Conservation (phyloP, 1,140 invertebrate species). For the Aphelenchoides besseyi region DNA sequence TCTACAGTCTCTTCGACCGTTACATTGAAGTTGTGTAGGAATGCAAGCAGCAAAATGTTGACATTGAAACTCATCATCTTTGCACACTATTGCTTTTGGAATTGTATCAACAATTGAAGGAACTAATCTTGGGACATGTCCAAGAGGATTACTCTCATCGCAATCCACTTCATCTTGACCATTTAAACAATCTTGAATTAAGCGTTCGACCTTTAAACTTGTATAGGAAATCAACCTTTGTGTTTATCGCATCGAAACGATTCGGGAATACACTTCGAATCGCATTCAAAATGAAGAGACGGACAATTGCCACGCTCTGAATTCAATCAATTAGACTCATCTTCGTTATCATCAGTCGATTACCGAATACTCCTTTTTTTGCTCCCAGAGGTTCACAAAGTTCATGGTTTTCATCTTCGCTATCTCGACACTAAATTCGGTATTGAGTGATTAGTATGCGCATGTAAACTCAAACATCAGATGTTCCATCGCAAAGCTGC, state of each 20-base stretch:
- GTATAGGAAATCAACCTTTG: not conserved
- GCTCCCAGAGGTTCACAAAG: constrained; percentile 1
- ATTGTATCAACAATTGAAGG: not conserved
- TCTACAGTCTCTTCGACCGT: not conserved
- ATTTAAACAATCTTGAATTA: not conserved
- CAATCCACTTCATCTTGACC: not conserved
- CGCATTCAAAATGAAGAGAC: constrained; percentile 5
- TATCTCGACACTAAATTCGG: not conserved
- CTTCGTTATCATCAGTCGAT: not conserved
- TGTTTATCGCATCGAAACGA: not conserved
- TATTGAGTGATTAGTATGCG: not conserved
- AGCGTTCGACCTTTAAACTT: not conserved
- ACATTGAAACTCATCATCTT: not conserved
- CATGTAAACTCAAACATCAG: constrained; percentile 2
- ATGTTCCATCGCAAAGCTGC: not conserved
- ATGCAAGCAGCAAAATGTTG: not conserved
- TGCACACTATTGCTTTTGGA: not conserved
- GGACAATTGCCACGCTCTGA: constrained; percentile 10
- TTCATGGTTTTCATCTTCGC: not conserved
- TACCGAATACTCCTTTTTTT: not conserved
- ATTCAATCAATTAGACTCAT: not conserved
- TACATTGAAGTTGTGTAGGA: not conserved
- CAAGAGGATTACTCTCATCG: not conserved
- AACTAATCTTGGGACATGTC: not conserved
- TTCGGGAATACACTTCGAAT: not conserved